A percentile compares a stretch with the other conserved stretches of the same genome.
Evolutionary conservation across 2,888 invertebrate species (phyloP).

Genomic region (Diogma glabrata): DNA sequence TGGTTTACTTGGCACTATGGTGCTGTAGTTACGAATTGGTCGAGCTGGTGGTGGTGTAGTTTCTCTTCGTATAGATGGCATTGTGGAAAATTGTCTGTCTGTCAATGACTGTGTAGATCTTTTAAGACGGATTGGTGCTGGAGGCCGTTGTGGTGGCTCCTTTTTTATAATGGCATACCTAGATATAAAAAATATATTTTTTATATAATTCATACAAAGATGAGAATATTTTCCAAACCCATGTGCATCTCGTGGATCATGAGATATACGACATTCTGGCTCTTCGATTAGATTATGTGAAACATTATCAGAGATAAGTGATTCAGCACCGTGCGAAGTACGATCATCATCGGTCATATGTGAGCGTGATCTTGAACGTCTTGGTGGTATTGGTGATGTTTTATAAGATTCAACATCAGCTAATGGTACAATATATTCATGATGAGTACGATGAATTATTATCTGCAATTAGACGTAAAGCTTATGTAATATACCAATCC

Average conservation of each 20-base stretch:
- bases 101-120: conserved; percentile 43
- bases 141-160: conserved; percentile 47
- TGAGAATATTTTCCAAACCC: not conserved
- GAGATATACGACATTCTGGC: not conserved
- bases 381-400: conserved; percentile 45
- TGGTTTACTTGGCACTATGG: conserved; percentile 45
- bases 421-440: conserved; percentile 50
- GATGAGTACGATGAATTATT: conserved; percentile 52
- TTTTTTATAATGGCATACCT: conserved; percentile 74
- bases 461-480: conserved; percentile 29
- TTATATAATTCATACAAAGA: not conserved
- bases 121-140: conserved; percentile 46
- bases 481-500: too few relatives aligned
- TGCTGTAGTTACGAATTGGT: conserved; percentile 48
- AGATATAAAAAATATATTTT: conserved; percentile 26
- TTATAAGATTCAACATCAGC: conserved; percentile 39
- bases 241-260: conserved; percentile 8
- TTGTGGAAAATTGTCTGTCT: conserved; percentile 57
- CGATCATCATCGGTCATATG: conserved; percentile 53
- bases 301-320: conserved; percentile 40
- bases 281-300: not conserved
- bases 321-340: conserved; percentile 59
- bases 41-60: conserved; percentile 43
- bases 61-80: conserved; percentile 38
- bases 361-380: conserved; percentile 44